phyloP scores from a whole-genome alignment of 1,140 invertebrate genomes.

The Goniozus legneri region DNA sequence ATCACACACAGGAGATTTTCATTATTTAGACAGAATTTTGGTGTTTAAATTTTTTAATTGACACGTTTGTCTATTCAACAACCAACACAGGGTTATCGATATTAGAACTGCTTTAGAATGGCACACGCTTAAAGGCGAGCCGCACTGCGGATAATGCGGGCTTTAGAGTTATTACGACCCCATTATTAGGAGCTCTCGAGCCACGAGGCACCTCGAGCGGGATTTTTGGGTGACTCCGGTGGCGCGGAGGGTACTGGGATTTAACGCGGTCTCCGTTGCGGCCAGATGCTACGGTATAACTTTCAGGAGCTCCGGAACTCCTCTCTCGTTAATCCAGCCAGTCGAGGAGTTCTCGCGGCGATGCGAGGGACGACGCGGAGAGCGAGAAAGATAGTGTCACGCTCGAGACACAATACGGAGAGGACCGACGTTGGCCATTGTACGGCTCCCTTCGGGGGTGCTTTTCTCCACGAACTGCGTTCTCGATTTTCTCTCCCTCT shows the following conservation, averaged over 20 bases:
- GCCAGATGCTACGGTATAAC: slow-evolving; percentile 44
- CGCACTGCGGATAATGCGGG: slow-evolving; percentile 23
- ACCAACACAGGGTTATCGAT: too few relatives aligned
- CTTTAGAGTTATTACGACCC: slow-evolving; percentile 34
- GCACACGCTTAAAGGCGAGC: too few relatives aligned
- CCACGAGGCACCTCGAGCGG: neutral
- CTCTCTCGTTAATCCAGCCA: slow-evolving; percentile 28
- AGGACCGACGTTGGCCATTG: slow-evolving; percentile 38
- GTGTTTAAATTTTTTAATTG: too few relatives aligned
- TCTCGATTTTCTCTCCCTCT: too few relatives aligned
- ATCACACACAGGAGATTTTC: too few relatives aligned
- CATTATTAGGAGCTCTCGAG: slow-evolving; percentile 27
- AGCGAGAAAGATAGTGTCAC: slow-evolving; percentile 13
- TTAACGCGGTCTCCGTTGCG: slow-evolving; percentile 34
- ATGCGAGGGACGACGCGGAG: neutral
- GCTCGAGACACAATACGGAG: slow-evolving; percentile 45
- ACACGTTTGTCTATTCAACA: too few relatives aligned
- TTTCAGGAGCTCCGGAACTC: slow-evolving; percentile 29
- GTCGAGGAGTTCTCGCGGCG: slow-evolving; percentile 7
- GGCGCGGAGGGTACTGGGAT: slow-evolving; percentile 36
- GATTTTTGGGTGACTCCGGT: slow-evolving; percentile 36
- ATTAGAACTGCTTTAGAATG: too few relatives aligned
- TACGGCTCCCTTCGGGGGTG: slow-evolving; percentile 25
- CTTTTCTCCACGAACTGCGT: too few relatives aligned
- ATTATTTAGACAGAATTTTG: too few relatives aligned